Conservation (phyloP, 2,113 vertebrate genomes). For the Podiceps cristatus region DNA sequence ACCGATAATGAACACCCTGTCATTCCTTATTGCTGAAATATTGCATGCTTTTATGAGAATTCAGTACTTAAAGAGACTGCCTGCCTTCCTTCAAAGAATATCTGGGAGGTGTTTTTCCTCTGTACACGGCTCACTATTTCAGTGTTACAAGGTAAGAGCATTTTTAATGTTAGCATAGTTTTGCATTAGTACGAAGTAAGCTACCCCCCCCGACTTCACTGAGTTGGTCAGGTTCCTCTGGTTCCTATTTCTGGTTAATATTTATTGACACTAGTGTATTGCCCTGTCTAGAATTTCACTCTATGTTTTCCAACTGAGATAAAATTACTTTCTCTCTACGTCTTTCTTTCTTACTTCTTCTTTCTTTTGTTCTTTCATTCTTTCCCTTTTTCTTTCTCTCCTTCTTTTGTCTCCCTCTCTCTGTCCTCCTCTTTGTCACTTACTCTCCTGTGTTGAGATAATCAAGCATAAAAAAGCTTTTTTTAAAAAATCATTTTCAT, state of each 20-base stretch:
- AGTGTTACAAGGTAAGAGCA: neutral
- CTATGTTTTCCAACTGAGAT: neutral
- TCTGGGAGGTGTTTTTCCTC: neutral
- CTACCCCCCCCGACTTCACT: neutral
- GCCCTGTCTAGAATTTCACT: neutral
- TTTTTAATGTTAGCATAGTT: neutral
- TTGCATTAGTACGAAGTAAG: neutral
- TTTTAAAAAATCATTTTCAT: neutral
- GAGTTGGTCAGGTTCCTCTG: neutral
- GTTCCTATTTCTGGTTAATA: neutral
- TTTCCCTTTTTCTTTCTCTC: neutral
- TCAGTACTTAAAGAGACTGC: neutral
- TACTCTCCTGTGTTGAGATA: neutral
- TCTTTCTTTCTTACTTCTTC: neutral
- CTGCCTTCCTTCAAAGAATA: neutral
- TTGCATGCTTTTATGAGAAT: neutral
- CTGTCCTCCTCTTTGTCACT: neutral
- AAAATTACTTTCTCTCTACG: neutral
- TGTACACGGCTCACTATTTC: neutral
- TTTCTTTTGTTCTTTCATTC: neutral
- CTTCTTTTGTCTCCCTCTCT: neutral
- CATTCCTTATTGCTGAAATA: constrained; percentile 18
- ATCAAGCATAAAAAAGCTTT: neutral
- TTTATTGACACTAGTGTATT: neutral
- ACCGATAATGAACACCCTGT: neutral